Conservation (phyloP, 2,888 invertebrate species). For the Drosophila kuntzei region DNA sequence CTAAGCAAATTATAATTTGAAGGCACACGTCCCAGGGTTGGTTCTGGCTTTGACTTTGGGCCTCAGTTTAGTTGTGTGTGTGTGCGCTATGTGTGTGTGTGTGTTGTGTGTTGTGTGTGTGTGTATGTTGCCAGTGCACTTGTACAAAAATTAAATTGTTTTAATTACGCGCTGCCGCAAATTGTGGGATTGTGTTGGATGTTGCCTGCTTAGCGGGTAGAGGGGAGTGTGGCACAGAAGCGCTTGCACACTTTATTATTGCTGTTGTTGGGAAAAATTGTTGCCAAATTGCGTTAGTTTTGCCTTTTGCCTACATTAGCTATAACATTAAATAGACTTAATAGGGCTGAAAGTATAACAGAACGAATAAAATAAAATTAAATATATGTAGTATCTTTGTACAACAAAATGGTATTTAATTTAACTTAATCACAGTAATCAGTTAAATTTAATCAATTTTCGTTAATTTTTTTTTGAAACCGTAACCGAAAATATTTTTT, state of each 20-base stretch:
- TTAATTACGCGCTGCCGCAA: conserved; percentile 81
- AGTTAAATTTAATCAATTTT: neutral
- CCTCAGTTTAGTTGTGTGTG: conserved; percentile 19
- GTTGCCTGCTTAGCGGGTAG: conserved; percentile 3
- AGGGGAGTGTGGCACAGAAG: conserved; percentile 6
- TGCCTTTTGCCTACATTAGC: conserved; percentile 45
- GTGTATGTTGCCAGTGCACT: conserved; percentile 61
- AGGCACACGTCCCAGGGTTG: conserved; percentile 69
- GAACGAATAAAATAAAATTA: neutral
- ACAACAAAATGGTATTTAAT: neutral
- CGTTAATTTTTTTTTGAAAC: no score
- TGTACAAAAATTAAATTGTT: conserved; percentile 80
- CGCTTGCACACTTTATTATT: conserved; percentile 45
- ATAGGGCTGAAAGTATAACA: conserved; percentile 38
- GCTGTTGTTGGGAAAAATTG: conserved; percentile 73
- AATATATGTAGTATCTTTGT: neutral
- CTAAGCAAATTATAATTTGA: conserved; percentile 81
- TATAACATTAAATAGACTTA: conserved; percentile 4
- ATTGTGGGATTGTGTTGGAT: conserved; percentile 64
- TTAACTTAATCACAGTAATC: neutral
- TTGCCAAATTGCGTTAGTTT: conserved; percentile 76
- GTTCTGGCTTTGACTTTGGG: conserved; percentile 40
- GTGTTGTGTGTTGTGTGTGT: conserved; percentile 7
- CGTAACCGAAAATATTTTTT: no score
- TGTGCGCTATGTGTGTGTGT: conserved; percentile 7